phyloP scores from a whole-genome alignment of 1,140 invertebrate genomes.

The Telenomus remus region DNA sequence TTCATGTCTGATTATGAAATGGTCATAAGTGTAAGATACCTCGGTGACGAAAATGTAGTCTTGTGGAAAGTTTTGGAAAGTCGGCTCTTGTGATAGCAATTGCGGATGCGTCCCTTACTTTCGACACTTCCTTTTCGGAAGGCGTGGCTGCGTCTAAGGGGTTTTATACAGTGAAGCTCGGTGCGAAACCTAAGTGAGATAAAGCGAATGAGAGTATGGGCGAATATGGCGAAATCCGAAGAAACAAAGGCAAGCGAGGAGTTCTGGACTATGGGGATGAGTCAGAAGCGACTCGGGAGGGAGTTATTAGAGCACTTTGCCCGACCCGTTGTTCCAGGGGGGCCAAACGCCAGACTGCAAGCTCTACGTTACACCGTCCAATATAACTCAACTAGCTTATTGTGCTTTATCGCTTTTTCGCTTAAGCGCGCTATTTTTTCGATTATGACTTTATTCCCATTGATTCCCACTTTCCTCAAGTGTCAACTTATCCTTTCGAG shows the following conservation, averaged over 20 bases:
- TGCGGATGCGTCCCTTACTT: slow-evolving; percentile 54
- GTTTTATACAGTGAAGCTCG: slow-evolving; percentile 40
- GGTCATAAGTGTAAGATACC: too few relatives aligned
- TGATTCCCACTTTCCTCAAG: slow-evolving; percentile 38
- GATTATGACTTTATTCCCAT: slow-evolving; percentile 48
- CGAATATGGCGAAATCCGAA: slow-evolving; percentile 62
- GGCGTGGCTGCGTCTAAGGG: slow-evolving; percentile 50
- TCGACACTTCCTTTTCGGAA: slow-evolving; percentile 57
- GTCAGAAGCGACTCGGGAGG: slow-evolving; percentile 53
- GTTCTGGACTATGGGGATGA: slow-evolving; percentile 32
- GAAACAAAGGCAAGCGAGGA: slow-evolving; percentile 59
- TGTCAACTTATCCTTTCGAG: slow-evolving; percentile 25
- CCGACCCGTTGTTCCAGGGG: slow-evolving; percentile 59
- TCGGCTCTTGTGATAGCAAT: slow-evolving; percentile 41
- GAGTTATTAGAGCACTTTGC: slow-evolving; percentile 69
- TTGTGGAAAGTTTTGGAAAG: slow-evolving; percentile 34
- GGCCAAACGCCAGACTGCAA: slow-evolving; percentile 60
- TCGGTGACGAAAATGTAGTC: slow-evolving; percentile 21
- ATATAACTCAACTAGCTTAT: slow-evolving; percentile 68
- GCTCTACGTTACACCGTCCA: slow-evolving; percentile 64
- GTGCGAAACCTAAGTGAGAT: slow-evolving; percentile 62
- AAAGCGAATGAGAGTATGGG: slow-evolving; percentile 52
- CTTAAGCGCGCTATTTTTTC: slow-evolving; percentile 54
- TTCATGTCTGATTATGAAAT: too few relatives aligned
- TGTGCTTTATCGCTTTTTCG: slow-evolving; percentile 67